Evolutionary conservation across 1,140 invertebrate genomes (phyloP).

Genomic region (Tetramorium alpestre): DNA sequence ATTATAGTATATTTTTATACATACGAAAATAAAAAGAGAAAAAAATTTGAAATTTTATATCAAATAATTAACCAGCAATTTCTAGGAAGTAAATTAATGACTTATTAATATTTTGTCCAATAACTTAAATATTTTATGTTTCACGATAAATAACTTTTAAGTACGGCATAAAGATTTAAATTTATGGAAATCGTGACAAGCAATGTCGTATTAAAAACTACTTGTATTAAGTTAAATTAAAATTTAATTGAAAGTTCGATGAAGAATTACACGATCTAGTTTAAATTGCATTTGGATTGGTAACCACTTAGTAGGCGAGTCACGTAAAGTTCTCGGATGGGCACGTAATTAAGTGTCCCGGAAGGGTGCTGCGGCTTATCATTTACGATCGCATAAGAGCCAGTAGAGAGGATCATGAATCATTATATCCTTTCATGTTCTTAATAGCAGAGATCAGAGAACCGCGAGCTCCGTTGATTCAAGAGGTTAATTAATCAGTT

Average conservation of each 20-base stretch:
- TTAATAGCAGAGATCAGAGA: constrained; percentile 18
- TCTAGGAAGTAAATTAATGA: not conserved
- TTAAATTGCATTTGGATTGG: constrained; percentile 34
- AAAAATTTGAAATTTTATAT: not conserved
- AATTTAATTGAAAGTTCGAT: constrained; percentile 19
- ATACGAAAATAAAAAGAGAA: not conserved
- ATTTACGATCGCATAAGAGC: constrained; percentile 46
- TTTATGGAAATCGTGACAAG: not conserved
- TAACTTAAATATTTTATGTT: not conserved
- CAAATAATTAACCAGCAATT: not conserved
- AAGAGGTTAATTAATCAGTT: constrained; percentile 66
- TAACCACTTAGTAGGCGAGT: constrained; percentile 24
- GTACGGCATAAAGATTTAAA: not conserved
- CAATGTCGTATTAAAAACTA: constrained; percentile 3
- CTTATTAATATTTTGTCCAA: not conserved
- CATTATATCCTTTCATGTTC: constrained; percentile 55
- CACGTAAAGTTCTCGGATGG: constrained; percentile 47
- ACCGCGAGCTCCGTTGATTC: not conserved
- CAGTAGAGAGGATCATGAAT: constrained; percentile 43
- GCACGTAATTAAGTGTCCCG: constrained; percentile 47
- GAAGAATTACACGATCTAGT: not conserved
- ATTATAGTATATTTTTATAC: not conserved
- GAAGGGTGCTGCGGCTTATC: constrained; percentile 45
- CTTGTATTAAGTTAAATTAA: constrained; percentile 4
- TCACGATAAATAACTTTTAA: not conserved